Evolutionary conservation across 2,888 invertebrate species (phyloP).

Genomic region (Empis stercorea): DNA sequence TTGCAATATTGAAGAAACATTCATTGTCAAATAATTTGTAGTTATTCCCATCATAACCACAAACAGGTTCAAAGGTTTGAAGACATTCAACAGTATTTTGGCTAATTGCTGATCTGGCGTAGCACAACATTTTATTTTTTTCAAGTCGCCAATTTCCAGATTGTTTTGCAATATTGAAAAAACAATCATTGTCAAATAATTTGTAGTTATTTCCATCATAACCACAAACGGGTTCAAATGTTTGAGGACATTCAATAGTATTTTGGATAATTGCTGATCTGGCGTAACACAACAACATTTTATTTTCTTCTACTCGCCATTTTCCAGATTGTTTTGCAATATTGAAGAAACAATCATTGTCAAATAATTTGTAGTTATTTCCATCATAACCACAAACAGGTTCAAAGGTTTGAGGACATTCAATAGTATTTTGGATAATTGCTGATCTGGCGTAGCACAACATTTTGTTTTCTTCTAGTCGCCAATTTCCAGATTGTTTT

Average conservation of each 20-base stretch:
- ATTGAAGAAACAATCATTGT: neutral
- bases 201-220: neutral
- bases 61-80: neutral
- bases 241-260: neutral
- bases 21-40: conserved; percentile 6
- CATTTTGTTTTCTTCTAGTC: neutral
- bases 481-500: neutral
- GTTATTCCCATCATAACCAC: conserved; percentile 1
- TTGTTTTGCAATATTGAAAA: neutral
- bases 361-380: neutral
- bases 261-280: neutral
- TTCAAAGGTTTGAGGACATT: neutral
- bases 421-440: neutral
- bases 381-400: neutral
- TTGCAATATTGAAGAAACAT: neutral
- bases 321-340: neutral
- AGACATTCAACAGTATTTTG: neutral
- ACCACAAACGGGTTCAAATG: conserved; percentile 4
- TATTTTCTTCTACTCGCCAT: neutral
- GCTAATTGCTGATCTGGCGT: neutral
- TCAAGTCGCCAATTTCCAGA: neutral
- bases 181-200: conserved; percentile 8
- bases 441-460: neutral
- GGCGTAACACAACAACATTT: neutral
- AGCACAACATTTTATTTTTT: neutral